Evolutionary conservation across 2,113 vertebrate species (phyloP).

Genomic region (Nanorana parkeri): DNA sequence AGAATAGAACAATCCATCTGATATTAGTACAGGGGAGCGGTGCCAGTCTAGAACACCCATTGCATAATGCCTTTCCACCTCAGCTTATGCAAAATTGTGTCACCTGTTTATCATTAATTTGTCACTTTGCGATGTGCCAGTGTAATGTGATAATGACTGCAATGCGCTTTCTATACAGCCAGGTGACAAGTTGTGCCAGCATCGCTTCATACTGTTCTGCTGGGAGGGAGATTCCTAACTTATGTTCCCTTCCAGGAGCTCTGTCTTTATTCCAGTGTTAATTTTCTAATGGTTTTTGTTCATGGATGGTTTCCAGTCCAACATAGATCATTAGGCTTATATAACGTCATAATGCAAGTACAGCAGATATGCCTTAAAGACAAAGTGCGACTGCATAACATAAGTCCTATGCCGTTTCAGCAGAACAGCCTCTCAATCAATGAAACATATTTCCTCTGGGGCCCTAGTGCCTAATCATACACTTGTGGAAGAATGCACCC

Average conservation of each 20-base stretch:
- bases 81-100: conserved; percentile 22
- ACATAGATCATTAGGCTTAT: too few relatives aligned
- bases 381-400: too few relatives aligned
- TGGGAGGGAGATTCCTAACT: neutral
- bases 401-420: too few relatives aligned
- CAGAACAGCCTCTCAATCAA: too few relatives aligned
- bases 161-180: conserved; percentile 20
- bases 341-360: too few relatives aligned
- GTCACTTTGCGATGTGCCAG: conserved; percentile 38
- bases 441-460: too few relatives aligned
- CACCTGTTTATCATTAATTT: conserved; percentile 15
- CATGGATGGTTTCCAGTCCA: neutral
- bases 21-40: too few relatives aligned
- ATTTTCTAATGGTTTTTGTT: neutral
- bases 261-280: neutral
- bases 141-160: conserved; percentile 14
- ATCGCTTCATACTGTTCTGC: neutral
- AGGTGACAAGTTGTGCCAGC: neutral
- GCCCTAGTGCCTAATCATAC: too few relatives aligned
- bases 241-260: neutral
- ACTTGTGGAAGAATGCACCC: too few relatives aligned
- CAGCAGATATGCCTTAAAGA: too few relatives aligned
- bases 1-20: too few relatives aligned
- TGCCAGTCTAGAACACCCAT: too few relatives aligned
- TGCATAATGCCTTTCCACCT: neutral